A percentile compares a stretch with the other conserved stretches of the same genome.
phyloP scores from a whole-genome alignment of 2,888 invertebrate species.

The Drosophila picticornis region DNA sequence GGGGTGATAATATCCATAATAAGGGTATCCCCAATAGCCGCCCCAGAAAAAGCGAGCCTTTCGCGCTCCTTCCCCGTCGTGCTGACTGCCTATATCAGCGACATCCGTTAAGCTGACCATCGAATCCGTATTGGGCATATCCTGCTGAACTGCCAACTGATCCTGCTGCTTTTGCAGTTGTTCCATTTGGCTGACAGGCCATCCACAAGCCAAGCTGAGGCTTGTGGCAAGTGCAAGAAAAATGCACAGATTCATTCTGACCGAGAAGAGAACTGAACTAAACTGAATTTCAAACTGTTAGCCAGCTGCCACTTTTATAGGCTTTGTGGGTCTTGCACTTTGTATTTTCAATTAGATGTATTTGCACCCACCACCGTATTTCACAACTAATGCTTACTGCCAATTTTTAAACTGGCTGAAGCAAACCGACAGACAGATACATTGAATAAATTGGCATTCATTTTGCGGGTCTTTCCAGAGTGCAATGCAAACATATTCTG shows the following conservation, averaged over 20 bases:
- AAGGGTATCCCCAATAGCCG: slow-evolving; percentile 15
- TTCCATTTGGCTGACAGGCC: slow-evolving; percentile 30
- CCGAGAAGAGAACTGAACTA: slow-evolving; percentile 22
- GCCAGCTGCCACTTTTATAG: slow-evolving; percentile 50
- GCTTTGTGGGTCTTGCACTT: slow-evolving; percentile 18
- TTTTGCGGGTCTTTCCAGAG: background rate
- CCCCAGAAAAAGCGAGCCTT: slow-evolving; percentile 47
- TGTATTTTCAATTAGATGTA: slow-evolving; percentile 39
- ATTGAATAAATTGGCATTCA: background rate
- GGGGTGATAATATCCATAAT: background rate
- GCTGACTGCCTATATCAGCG: slow-evolving; percentile 53
- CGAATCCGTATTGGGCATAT: background rate
- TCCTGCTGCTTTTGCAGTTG: background rate
- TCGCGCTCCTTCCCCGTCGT: slow-evolving; percentile 46
- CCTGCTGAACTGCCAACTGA: background rate
- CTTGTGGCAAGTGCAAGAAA: slow-evolving; percentile 18
- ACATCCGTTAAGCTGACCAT: slow-evolving; percentile 42
- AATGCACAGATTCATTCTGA: slow-evolving; percentile 45
- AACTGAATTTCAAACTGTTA: background rate
- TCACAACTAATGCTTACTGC: slow-evolving; percentile 11
- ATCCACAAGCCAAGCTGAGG: slow-evolving; percentile 10
- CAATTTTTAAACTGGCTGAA: background rate
- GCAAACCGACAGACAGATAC: background rate
- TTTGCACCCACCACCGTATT: slow-evolving; percentile 30
- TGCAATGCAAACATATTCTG: slow-evolving; percentile 24